A percentile compares a stretch with the other conserved stretches of the same genome.
These are phyloP conservation scores for Lepeophtheirus salmonis DNA, from an alignment of 1,140 invertebrate genomes.

Conservation along the genomic window DNA sequence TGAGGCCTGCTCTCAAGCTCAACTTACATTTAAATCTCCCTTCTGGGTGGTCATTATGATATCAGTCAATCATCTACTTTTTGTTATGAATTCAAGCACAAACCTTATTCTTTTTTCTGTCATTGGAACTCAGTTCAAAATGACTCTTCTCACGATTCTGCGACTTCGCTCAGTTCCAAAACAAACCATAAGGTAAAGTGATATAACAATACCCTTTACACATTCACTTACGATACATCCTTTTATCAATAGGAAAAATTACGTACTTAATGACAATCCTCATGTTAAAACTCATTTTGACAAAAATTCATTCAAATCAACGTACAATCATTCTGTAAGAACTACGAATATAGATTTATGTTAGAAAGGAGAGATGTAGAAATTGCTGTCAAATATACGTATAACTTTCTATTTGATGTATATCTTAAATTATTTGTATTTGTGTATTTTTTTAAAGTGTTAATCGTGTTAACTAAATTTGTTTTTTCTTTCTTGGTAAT, in stretches of 20 bases:
- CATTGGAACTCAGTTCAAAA: constrained; percentile 10
- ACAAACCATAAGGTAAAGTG: background rate
- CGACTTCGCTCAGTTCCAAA: background rate
- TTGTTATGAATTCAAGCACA: constrained; percentile 14
- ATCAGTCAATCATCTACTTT: constrained; percentile 5
- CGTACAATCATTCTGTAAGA: background rate
- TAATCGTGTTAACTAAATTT: too few species aligned
- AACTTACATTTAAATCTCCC: constrained; percentile 1
- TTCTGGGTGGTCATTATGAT: background rate
- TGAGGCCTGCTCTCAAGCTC: background rate
- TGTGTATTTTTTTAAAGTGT: too few species aligned
- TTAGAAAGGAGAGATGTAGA: too few species aligned
- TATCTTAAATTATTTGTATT: too few species aligned
- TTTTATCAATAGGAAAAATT: too few species aligned
- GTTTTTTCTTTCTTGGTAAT: too few species aligned
- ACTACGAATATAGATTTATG: background rate
- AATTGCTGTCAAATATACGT: too few species aligned
- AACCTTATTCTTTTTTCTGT: constrained; percentile 8
- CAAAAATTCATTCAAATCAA: background rate
- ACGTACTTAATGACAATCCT: too few species aligned
- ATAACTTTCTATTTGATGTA: too few species aligned
- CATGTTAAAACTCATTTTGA: too few species aligned
- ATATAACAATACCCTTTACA: background rate
- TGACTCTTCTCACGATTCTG: constrained; percentile 8
- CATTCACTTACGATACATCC: too few species aligned